These are phyloP conservation scores for Lasiurus borealis DNA, from an alignment of 2,113 vertebrate species.

Conservation along the genomic window DNA sequence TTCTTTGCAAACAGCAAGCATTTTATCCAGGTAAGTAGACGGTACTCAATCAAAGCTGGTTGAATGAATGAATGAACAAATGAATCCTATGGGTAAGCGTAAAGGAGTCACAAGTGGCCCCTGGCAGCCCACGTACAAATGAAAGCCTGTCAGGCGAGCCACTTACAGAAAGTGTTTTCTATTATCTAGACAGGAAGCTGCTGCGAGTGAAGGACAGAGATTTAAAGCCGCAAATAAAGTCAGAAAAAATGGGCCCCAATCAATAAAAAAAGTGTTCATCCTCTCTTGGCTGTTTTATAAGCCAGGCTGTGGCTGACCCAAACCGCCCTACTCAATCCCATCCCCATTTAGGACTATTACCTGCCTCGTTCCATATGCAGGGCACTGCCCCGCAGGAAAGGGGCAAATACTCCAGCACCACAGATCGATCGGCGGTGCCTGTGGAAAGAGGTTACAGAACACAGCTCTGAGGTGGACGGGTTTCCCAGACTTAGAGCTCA, in stretches of 20 bases:
- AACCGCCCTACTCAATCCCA: constrained; percentile 12
- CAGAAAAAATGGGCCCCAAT: constrained; percentile 42
- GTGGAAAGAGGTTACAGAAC: constrained; percentile 65
- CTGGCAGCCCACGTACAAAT: neutral
- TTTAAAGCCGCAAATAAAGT: constrained; percentile 64
- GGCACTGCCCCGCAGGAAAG: constrained; percentile 51
- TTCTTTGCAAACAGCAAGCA: neutral
- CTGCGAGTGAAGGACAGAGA: constrained; percentile 20
- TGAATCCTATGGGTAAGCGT: neutral
- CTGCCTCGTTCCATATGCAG: constrained; percentile 53
- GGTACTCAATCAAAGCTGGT: neutral
- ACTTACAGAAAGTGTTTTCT: constrained; percentile 63
- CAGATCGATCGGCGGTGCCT: neutral
- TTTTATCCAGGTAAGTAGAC: neutral
- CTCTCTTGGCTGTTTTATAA: constrained; percentile 45
- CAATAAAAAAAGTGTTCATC: constrained; percentile 16
- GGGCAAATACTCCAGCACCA: neutral
- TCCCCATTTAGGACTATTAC: constrained; percentile 20
- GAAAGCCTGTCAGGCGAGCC: constrained; percentile 31
- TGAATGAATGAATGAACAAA: neutral
- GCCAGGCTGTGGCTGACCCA: neutral
- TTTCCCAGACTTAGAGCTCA: neutral
- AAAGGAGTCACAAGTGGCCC: neutral
- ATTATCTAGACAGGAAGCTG: constrained; percentile 54
- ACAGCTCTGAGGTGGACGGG: constrained; percentile 48